A percentile compares a stretch with the other conserved stretches of the same genome.
phyloP scores from a whole-genome alignment of 2,113 vertebrate species.

The Podiceps cristatus region DNA sequence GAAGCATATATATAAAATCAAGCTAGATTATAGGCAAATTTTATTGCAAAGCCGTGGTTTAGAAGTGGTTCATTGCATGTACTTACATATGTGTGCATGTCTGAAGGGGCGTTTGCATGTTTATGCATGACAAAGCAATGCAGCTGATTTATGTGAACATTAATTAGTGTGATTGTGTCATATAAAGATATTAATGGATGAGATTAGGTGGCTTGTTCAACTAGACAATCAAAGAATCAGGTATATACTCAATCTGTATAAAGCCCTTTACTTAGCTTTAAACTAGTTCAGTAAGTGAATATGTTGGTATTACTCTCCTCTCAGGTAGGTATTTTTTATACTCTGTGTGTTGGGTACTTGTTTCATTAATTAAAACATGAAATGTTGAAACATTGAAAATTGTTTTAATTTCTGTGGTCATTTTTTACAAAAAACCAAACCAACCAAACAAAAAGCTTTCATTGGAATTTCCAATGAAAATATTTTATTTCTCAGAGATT shows the following conservation, averaged over 20 bases:
- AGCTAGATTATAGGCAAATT: background rate
- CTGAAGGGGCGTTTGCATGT: background rate
- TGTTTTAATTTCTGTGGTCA: background rate
- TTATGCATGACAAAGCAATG: background rate
- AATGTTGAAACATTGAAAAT: background rate
- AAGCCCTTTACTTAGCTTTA: background rate
- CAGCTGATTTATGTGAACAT: background rate
- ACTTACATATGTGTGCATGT: background rate
- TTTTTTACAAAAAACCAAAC: background rate
- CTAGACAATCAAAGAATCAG: background rate
- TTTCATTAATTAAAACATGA: background rate
- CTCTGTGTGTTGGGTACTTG: background rate
- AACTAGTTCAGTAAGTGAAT: background rate
- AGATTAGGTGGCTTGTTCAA: background rate
- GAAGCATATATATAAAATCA: background rate
- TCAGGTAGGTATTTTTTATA: background rate
- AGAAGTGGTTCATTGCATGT: background rate
- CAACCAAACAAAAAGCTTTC: background rate
- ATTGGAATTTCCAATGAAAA: background rate
- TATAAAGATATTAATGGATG: background rate
- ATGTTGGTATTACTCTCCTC: background rate
- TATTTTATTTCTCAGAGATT: background rate
- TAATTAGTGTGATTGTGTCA: background rate
- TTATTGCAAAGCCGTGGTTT: background rate
- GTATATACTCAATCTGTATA: background rate